Evolutionary conservation across 1,140 invertebrate genomes (phyloP).

Genomic region (Drosophila mauritiana): DNA sequence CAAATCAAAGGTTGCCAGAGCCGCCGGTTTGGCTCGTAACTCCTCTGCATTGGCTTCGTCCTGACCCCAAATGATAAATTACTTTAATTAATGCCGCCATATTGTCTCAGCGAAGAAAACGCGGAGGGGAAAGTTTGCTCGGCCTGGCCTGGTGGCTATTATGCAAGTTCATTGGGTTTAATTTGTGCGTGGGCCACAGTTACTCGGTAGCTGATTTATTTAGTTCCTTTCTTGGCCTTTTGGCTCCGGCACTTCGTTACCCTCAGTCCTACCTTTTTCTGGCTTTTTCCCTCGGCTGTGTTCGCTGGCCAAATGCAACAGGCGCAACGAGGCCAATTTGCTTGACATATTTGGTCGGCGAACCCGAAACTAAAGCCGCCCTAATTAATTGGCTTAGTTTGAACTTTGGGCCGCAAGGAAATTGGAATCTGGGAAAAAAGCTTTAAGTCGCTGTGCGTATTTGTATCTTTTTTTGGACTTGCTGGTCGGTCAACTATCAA

Average conservation of each 20-base stretch:
- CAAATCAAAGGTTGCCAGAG: conserved; percentile 69
- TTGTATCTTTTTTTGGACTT: conserved; percentile 10
- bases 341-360: conserved; percentile 70
- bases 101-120: conserved; percentile 59
- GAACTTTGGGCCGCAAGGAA: conserved; percentile 54
- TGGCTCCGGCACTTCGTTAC: conserved; percentile 66
- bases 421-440: conserved; percentile 25
- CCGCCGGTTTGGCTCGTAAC: background rate
- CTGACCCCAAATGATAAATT: conserved; percentile 82
- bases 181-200: conserved; percentile 68
- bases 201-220: conserved; percentile 67
- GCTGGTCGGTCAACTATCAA: conserved; percentile 59
- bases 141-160: conserved; percentile 43
- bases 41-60: conserved; percentile 45
- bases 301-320: conserved; percentile 64
- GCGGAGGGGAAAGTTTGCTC: conserved; percentile 27
- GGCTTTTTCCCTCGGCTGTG: conserved; percentile 12
- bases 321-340: conserved; percentile 65
- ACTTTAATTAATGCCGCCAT: conserved; percentile 84
- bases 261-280: conserved; percentile 13
- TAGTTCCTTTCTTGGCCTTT: conserved; percentile 56
- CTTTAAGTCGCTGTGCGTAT: conserved; percentile 49
- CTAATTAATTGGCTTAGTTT: conserved; percentile 78
- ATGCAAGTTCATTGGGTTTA: conserved; percentile 82
- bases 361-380: conserved; percentile 45